phyloP scores from a whole-genome alignment of 2,113 vertebrate genomes.

The Agapornis roseicollis region DNA sequence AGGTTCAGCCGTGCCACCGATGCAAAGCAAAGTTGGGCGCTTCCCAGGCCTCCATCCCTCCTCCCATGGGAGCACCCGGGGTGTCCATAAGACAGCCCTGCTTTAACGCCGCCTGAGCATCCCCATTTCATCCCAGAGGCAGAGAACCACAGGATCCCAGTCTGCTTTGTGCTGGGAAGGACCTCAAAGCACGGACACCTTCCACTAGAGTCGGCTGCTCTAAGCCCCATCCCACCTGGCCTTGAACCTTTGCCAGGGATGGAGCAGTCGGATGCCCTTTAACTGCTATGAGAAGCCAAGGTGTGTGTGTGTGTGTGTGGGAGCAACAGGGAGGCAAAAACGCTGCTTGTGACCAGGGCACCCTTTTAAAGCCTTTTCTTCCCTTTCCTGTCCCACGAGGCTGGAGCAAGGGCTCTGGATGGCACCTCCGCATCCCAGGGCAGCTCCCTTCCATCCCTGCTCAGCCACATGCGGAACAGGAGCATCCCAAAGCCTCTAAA shows the following conservation, averaged over 20 bases:
- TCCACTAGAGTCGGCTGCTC: background rate
- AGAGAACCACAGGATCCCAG: background rate
- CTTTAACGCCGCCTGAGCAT: background rate
- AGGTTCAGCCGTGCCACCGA: background rate
- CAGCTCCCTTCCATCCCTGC: background rate
- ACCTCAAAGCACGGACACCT: background rate
- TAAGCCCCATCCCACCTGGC: background rate
- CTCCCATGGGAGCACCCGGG: background rate
- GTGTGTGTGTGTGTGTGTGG: rapidly evolving
- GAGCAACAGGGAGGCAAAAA: background rate
- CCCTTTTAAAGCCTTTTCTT: background rate
- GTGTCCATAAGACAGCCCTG: too few relatives aligned
- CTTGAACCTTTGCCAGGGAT: background rate
- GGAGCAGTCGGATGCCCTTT: background rate
- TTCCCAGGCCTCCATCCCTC: background rate
- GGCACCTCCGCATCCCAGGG: background rate
- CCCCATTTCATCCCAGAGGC: background rate
- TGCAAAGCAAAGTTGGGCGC: background rate
- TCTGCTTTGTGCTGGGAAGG: background rate
- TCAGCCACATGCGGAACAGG: rapidly evolving
- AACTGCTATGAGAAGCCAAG: background rate
- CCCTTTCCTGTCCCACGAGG: background rate
- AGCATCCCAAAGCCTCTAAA: background rate
- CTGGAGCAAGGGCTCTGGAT: background rate
- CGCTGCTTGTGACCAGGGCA: background rate